Evolutionary conservation across 92 coral and sea anemone species (phyloP).

Genomic region (Umimayanthus chanpuru): DNA sequence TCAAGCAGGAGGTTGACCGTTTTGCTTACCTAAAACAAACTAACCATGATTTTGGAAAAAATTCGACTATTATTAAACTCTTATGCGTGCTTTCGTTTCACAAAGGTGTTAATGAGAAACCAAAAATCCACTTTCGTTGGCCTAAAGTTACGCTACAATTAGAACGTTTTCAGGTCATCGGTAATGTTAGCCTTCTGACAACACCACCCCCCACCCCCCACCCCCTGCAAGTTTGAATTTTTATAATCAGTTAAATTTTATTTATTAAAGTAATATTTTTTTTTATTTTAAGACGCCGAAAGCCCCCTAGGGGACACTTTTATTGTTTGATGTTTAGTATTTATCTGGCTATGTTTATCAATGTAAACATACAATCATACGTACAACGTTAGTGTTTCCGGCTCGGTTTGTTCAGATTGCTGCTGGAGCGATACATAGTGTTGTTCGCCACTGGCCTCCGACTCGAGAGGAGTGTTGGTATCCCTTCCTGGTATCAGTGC

Average conservation of each 20-base stretch:
- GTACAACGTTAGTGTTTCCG: constrained; percentile 2
- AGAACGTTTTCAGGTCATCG: too few species aligned
- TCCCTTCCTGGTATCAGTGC: constrained; percentile 13
- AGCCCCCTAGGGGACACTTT: neutral
- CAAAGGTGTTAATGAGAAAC: neutral
- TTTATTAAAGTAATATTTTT: neutral
- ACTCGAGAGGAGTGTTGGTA: neutral
- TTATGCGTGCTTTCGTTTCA: neutral
- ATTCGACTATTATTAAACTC: neutral
- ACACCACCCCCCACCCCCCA: too few species aligned
- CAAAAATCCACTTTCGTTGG: neutral
- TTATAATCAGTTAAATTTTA: too few species aligned
- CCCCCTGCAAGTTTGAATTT: too few species aligned
- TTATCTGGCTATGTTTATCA: neutral
- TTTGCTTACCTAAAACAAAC: neutral
- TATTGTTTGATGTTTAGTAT: neutral
- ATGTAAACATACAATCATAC: constrained; percentile 26
- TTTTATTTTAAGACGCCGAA: neutral
- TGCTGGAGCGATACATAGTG: constrained; percentile 2
- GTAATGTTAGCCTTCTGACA: too few species aligned
- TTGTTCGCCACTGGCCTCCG: neutral
- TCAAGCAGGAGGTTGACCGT: neutral
- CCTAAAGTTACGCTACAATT: neutral
- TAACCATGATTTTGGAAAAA: too few species aligned
- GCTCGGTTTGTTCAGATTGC: constrained; percentile 21